Evolutionary conservation across 1,140 invertebrate species (phyloP), one percentile per base, ranked within the genome.

Genomic region (Caenorhabditis briggsae): DNA sequence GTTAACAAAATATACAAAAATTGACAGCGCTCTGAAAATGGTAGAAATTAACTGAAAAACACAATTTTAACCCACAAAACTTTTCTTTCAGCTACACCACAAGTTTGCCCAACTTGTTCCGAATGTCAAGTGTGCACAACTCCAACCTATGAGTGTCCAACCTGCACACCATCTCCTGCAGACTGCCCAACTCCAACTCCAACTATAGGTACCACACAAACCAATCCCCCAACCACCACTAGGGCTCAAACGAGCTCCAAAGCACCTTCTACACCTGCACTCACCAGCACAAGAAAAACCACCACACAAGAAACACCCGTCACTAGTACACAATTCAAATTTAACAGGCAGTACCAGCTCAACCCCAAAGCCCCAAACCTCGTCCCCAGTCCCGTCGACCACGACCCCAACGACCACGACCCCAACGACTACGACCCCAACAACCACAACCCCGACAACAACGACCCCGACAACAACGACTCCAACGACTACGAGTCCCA

Each of bases 401-500:
- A 9, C 64, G 18, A 5, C 43, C n/a, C n/a, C n/a, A n/a, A n/a
- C n/a, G n/a, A n/a, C n/a, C n/a, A n/a, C n/a, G n/a, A n/a, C n/a
- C 9, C 23, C 64, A 18, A 16, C 64, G 0, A 46, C n/a, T 20
- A 33, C 20, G 46, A n/a, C 43, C 41, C 43, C 64, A 25, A 18
- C 64, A 6, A 70, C 64, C 18, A 46, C 18, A n/a, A 16, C 70
- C 2, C 11, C 18, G 11, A 78, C 70, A 5, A 50, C 70, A 50
- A 50, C 70, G 53, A 8, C 23, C 25, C 8, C 23, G 48, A 46
- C 70, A 78, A 53, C 82, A 3, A 83, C 82, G 6, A 83, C 82
- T 41, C 58, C 82, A 11, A 18, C 25, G 1, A 33, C 82, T 20
- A 41, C 82, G 5, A 23, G 48, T 14, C 8, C 56, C 1, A 83